Base-by-base conservation (phyloP, 2,797 vertebrate species). In the Cetoscarus ocellatus region DNA sequence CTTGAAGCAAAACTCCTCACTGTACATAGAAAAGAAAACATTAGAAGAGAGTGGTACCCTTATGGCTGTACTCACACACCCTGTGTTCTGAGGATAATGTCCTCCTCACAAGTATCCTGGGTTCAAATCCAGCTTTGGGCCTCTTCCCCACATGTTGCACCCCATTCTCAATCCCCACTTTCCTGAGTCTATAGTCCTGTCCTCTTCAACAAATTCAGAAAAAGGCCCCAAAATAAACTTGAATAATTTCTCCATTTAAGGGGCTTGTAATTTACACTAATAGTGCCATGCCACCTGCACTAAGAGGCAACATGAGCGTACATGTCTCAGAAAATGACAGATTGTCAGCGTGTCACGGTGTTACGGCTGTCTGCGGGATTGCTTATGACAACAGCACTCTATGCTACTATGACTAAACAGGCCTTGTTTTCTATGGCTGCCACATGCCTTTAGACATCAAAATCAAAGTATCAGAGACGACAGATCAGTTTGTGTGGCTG, bases 391-490 rank as follows among this genome's bases (percentile, higher is more conserved):
- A 88, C 82, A 63, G 60, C 84, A 57, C 76, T 82, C 78, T 51
- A 43, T 62, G 78, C 80, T 70, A 56, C 91, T 72, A 61, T 73
- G 79, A 87, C 90, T 87, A 87, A 90, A 90, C 87, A 88, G 87
- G 70, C 67, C 80, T 70, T 61, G 75, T 88, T 88, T 86, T 81
- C 85, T 58, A 83, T 73, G 76, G 85, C 86, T 90, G 90, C 84
- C 86, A 87, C 88, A 86, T 79, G 79, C 72, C 75, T 74, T 83
- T 77, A 79, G 70, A 87, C 75, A 52, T 90, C 90, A 83, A 55
- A 83, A 80, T 82, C 82, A 72, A 65, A 75, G 76, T 70, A 92
- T 90, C 81, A 75, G 77, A 89, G 86, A 68, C 80, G 91, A 91
- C 87, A 72, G 89, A 86, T 86, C 72, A 14, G 83, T 86, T 82